Evolutionary conservation across 2,888 invertebrate genomes (phyloP).

Genomic region (Thereva nobilitata): DNA sequence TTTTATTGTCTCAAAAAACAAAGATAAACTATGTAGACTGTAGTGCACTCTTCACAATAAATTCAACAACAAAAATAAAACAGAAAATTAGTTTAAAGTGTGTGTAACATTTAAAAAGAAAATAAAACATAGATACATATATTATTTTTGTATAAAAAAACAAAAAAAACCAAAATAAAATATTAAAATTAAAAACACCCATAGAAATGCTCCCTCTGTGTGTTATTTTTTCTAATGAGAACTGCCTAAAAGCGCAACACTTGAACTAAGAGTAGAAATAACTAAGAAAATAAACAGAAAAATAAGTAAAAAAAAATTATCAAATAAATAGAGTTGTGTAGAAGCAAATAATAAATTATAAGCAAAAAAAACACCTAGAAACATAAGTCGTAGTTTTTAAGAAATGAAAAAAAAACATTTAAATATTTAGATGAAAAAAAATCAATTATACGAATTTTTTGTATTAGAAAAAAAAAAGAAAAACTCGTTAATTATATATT

Average conservation of each 20-base stretch:
- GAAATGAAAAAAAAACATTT: too few species aligned
- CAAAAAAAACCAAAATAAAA: neutral
- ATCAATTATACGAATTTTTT: conserved; percentile 29
- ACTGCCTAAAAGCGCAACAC: conserved; percentile 29
- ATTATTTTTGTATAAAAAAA: too few species aligned
- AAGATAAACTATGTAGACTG: too few species aligned
- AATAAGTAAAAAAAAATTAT: conserved; percentile 20
- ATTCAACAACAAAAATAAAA: too few species aligned
- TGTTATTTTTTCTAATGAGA: conserved; percentile 23
- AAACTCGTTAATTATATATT: conserved; percentile 22
- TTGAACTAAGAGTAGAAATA: conserved; percentile 19
- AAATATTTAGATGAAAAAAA: neutral
- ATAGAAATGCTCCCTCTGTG: conserved; percentile 1
- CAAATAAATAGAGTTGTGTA: conserved; percentile 18
- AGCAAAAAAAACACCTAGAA: too few species aligned
- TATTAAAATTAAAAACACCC: conserved; percentile 1
- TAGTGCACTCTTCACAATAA: too few species aligned
- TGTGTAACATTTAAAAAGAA: too few species aligned
- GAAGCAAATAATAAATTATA: conserved; percentile 21
- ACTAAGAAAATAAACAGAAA: conserved; percentile 3
- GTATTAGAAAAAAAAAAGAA: conserved; percentile 21
- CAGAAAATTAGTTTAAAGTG: too few species aligned
- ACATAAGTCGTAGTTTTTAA: too few species aligned
- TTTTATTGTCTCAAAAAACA: too few species aligned
- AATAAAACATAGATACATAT: too few species aligned